Evolutionary conservation across 2,797 vertebrate genomes (phyloP).

Genomic region (Takifugu rubripes): DNA sequence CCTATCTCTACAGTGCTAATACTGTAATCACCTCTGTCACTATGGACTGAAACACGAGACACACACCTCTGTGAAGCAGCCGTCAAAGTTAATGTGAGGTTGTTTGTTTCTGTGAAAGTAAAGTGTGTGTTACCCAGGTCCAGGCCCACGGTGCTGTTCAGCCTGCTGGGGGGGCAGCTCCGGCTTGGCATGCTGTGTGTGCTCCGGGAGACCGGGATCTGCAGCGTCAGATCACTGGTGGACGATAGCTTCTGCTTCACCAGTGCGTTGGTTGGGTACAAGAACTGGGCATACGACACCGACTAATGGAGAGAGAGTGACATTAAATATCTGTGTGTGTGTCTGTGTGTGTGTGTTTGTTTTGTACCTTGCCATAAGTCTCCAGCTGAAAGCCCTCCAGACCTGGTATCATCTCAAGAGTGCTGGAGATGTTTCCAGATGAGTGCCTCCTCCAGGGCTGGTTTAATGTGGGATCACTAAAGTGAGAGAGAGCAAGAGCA

Average conservation of each 20-base stretch:
- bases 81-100: neutral
- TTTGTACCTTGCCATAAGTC: constrained; percentile 85
- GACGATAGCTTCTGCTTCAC: constrained; percentile 81
- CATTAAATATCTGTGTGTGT: neutral
- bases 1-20: too few relatives aligned
- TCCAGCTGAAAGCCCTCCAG: constrained; percentile 93
- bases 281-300: constrained; percentile 92
- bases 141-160: constrained; percentile 66
- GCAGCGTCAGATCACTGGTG: constrained; percentile 66
- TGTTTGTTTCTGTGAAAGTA: neutral
- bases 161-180: constrained; percentile 69
- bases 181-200: constrained; percentile 61
- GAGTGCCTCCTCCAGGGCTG: constrained; percentile 68
- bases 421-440: constrained; percentile 68
- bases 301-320: constrained; percentile 71
- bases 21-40: too few relatives aligned
- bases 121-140: constrained; percentile 65
- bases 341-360: neutral
- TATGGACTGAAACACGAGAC: neutral
- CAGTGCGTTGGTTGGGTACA: constrained; percentile 92
- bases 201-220: constrained; percentile 68
- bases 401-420: constrained; percentile 81
- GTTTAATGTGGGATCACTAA: constrained; percentile 55
- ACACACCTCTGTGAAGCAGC: neutral
- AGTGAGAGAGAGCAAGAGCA: too few relatives aligned